Base-by-base conservation (phyloP, 1,140 invertebrate species). In the Andricus grossulariae region DNA sequence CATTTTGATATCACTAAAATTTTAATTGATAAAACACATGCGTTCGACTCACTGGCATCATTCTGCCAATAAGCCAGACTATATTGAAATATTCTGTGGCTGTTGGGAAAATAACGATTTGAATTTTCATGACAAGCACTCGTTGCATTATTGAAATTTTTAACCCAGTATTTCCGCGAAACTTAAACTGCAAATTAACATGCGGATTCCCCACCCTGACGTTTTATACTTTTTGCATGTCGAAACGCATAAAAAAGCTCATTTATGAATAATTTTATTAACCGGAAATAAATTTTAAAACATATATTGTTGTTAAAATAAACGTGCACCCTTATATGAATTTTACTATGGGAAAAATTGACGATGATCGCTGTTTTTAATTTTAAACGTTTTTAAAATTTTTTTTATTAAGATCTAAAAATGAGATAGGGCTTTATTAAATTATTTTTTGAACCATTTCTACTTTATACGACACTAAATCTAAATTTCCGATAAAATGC, bases 121-220 rank as follows among this genome's bases (percentile, higher is more conserved):
- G 60, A 66, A 66, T 66, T 66, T 66, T 66, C 32, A 66, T 66
- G 60, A 66, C 60, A 66, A 66, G 32, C 25, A 39, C 60, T 66
- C 60, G 60, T 66, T 66, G 60, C 25, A 66, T 66, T 66, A 66
- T 66, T 39, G 25, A 39, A 66, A 25, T 16, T 66, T 66, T 45
- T 39, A 66, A 66, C 45, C 60, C 39, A 39, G 60, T 66, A 66
- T 66, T 66, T 39, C 25, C 60, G 60, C 32, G 32, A 32, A 32
- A 66, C 60, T 66, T 66, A 16, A 66, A 45, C 25, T 39, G 60
- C 60, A 66, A 66, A 66, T 66, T 39, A 66, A 66, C 25, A 66
- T 66, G 60, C 32, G 60, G 32, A 66, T 16, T 39, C 25, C 25
- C 15, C 60, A 32, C 25, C 11, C 15, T 57, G 13, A 21, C 13